Conservation (phyloP, 2,113 vertebrate species). For the Agelaius tricolor region DNA sequence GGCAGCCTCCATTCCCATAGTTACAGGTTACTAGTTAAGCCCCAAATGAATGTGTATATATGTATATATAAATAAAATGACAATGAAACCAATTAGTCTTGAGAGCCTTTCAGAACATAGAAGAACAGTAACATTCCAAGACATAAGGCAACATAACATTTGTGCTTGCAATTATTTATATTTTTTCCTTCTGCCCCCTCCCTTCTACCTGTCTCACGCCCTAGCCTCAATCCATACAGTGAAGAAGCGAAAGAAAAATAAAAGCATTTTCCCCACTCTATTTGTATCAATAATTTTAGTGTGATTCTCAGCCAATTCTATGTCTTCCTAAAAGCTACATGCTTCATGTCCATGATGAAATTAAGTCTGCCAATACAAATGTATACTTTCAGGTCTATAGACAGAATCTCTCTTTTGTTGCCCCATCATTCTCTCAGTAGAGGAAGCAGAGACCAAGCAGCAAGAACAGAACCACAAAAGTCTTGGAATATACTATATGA, state of each 20-base stretch:
- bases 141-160: not conserved
- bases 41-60: slow-evolving; percentile 65
- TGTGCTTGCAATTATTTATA: not conserved
- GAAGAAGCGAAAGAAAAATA: not conserved
- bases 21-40: slow-evolving; percentile 94
- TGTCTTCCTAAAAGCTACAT: not conserved
- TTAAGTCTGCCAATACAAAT: not conserved
- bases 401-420: not conserved
- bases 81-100: slow-evolving; percentile 72
- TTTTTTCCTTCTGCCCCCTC: not conserved
- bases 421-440: not conserved
- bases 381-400: not conserved
- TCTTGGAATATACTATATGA: not conserved
- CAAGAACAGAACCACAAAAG: not conserved
- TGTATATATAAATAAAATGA: slow-evolving; percentile 72
- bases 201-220: not conserved
- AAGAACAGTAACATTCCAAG: slow-evolving; percentile 48
- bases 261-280: not conserved
- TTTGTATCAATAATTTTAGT: not conserved
- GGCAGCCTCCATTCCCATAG: slow-evolving; percentile 98
- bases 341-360: not conserved
- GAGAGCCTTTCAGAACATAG: not conserved
- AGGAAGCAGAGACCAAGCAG: not conserved
- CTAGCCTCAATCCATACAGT: not conserved
- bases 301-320: not conserved